These are phyloP conservation scores for Nycticorax nycticorax DNA, from an alignment of 2,113 vertebrate species.

Conservation along the genomic window DNA sequence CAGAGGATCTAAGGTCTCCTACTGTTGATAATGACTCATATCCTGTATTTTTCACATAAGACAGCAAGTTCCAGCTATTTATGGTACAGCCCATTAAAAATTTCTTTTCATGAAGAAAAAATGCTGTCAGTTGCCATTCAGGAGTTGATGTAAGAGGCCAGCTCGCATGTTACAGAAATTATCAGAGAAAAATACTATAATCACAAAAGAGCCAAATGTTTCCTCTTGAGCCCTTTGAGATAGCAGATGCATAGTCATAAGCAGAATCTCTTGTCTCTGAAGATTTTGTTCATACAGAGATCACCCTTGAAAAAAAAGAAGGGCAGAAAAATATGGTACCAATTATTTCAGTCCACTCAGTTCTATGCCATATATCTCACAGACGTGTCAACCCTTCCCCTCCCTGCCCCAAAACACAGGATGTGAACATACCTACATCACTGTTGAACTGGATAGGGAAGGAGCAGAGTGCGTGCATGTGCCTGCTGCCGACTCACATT, in stretches of 20 bases:
- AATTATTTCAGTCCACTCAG: background rate
- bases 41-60: slow-evolving; percentile 56
- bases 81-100: slow-evolving; percentile 58
- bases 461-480: accelerated
- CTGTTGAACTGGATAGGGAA: background rate
- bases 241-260: slow-evolving; percentile 7
- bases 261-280: background rate
- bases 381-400: background rate
- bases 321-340: background rate
- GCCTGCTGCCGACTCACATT: background rate
- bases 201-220: slow-evolving; percentile 40
- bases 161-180: slow-evolving; percentile 42
- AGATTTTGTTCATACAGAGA: background rate
- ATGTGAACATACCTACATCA: background rate
- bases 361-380: background rate
- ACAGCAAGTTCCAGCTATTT: slow-evolving; percentile 69
- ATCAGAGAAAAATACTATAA: slow-evolving; percentile 50
- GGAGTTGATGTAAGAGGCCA: slow-evolving; percentile 53
- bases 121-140: slow-evolving; percentile 52
- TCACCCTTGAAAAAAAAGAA: background rate
- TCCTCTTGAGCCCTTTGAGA: slow-evolving; percentile 28
- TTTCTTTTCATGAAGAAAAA: slow-evolving; percentile 60
- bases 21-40: slow-evolving; percentile 62
- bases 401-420: background rate
- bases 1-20: slow-evolving; percentile 51